Conservation (phyloP, 2,797 vertebrate genomes). For the Crenichthys baileyi region DNA sequence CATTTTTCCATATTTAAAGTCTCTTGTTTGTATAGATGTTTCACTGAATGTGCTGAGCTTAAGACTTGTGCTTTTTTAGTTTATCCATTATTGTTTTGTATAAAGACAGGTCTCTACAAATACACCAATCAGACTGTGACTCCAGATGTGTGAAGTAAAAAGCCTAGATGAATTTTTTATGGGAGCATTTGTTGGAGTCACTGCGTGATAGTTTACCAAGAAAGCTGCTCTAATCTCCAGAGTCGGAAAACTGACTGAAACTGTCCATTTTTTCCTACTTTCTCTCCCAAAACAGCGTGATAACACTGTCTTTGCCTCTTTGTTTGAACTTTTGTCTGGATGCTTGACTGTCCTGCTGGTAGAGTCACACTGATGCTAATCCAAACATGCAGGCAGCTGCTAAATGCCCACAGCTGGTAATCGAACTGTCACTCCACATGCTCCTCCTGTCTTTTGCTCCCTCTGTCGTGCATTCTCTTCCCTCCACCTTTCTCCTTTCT, state of each 20-base stretch:
- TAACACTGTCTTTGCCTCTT: constrained; percentile 1
- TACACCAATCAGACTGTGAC: not conserved
- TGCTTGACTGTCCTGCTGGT: constrained; percentile 39
- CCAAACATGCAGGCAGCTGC: constrained; percentile 70
- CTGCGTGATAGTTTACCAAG: not conserved
- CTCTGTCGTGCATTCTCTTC: constrained; percentile 35
- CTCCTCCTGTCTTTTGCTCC: constrained; percentile 18
- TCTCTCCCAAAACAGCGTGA: constrained; percentile 9
- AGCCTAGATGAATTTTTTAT: not conserved
- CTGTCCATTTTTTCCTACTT: constrained; percentile 3
- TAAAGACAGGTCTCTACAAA: not conserved
- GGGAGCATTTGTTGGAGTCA: not conserved
- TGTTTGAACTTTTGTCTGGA: constrained; percentile 19
- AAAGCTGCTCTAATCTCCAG: not conserved
- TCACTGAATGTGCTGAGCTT: not conserved
- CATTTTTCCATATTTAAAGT: not conserved
- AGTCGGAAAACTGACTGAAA: constrained; percentile 12
- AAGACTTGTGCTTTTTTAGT: not conserved
- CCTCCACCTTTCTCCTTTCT: constrained; percentile 20
- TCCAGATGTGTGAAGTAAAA: not conserved
- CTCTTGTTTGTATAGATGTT: not conserved
- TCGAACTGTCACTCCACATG: constrained; percentile 45
- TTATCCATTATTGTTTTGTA: not conserved
- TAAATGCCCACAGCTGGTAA: constrained; percentile 70
- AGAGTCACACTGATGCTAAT: constrained; percentile 58